phyloP scores from a whole-genome alignment of 2,797 vertebrate species.

The Sebastes itinus region DNA sequence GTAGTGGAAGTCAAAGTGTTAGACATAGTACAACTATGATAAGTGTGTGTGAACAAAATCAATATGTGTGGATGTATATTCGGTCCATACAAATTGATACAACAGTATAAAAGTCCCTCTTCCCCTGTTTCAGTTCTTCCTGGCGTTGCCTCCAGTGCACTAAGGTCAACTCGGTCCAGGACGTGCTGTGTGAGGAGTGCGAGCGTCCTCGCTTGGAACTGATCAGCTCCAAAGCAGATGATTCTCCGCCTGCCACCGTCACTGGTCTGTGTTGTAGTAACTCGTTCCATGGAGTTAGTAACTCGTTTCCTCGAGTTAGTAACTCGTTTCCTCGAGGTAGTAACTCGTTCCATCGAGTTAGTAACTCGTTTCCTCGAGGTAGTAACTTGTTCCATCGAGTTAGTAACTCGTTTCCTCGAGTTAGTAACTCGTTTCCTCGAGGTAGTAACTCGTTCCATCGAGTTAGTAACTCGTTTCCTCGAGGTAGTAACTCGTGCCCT shows the following conservation, averaged over 20 bases:
- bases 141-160: constrained; percentile 87
- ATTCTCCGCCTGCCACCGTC: constrained; percentile 70
- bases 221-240: constrained; percentile 59
- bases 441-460: too few relatives aligned
- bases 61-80: neutral
- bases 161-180: constrained; percentile 80
- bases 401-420: too few relatives aligned
- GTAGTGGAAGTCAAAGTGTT: neutral
- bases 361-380: too few relatives aligned
- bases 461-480: too few relatives aligned
- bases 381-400: fast-evolving
- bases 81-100: neutral
- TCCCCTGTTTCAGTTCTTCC: constrained; percentile 52
- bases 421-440: too few relatives aligned
- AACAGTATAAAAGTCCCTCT: neutral
- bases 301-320: too few relatives aligned
- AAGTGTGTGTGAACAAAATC: neutral
- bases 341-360: too few relatives aligned
- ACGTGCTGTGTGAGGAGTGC: constrained; percentile 86
- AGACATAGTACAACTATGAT: neutral
- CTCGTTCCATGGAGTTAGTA: too few relatives aligned
- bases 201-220: constrained; percentile 80
- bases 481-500: too few relatives aligned
- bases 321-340: too few relatives aligned
- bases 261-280: constrained; percentile 57